Evolutionary conservation across 2,113 vertebrate species (phyloP), one percentile per base, ranked within the genome.

Genomic region (Oceanodroma tethys): DNA sequence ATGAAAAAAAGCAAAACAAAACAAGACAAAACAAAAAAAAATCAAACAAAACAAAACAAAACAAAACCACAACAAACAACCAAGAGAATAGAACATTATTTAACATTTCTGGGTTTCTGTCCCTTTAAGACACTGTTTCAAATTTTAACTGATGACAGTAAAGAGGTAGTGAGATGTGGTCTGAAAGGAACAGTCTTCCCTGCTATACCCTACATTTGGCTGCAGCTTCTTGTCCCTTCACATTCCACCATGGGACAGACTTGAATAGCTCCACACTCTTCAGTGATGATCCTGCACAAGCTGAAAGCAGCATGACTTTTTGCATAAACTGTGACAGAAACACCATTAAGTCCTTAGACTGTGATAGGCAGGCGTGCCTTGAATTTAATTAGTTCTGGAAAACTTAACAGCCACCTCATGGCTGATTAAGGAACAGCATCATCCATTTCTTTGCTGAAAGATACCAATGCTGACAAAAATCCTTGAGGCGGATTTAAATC

Each of bases 351-450:
- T 72, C 52, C 34, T 74, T 59, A 67, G 29, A 43, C 56, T 63
- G 14, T 86, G 72, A 86, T 88, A 40, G 34, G 23, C 55, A 70
- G n/a, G n/a, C 2, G 0, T 97, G 90, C 50, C 50, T 92, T 78
- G 94, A 95, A 87, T 91, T 67, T 91, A 93, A 74, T 90, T 71
- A 48, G 52, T 78, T 91, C 58, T 48, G 60, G 92, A 67, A 95
- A 93, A 81, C 43, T 83, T 80, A 94, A 71, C 72, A 92, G 86
- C 82, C 79, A 93, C 75, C 79, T 88, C 65, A 95, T 81, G 88
- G 91, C 65, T 93, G 95, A 52, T 88, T 81, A 84, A 90, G 76
- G 80, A 92, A 71, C 38, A 91, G 38, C 72, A 86, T 86, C 72
- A 56, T 84, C 52, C n/a, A 60, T 92, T 93, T 86, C 48, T 86